phyloP scores from a whole-genome alignment of 2,113 vertebrate genomes.

The Sciurus niger region DNA sequence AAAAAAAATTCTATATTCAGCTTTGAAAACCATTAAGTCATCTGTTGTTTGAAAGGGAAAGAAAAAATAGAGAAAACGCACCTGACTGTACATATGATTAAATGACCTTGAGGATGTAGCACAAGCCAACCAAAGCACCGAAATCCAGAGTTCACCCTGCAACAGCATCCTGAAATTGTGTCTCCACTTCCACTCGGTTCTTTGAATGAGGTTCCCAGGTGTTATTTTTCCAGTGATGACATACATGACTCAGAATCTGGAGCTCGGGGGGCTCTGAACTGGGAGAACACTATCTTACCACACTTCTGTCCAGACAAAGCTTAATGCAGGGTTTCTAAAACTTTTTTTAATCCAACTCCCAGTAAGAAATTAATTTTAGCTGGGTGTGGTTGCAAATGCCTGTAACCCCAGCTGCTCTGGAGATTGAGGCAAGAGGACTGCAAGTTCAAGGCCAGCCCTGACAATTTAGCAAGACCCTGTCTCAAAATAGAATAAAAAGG shows the following conservation, averaged over 20 bases:
- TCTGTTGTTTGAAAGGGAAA: constrained; percentile 53
- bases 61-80: constrained; percentile 28
- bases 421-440: too few relatives aligned
- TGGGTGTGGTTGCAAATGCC: not conserved
- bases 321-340: not conserved
- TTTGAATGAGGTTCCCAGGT: constrained; percentile 70
- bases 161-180: constrained; percentile 79
- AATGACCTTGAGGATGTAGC: constrained; percentile 68
- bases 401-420: not conserved
- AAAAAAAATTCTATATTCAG: not conserved
- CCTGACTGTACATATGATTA: constrained; percentile 9
- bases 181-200: constrained; percentile 62
- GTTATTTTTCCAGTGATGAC: constrained; percentile 58
- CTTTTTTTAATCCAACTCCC: not conserved
- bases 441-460: not conserved
- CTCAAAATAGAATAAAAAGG: not conserved
- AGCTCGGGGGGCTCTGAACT: not conserved
- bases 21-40: constrained; percentile 66
- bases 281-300: not conserved
- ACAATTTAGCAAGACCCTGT: not conserved
- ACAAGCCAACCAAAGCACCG: constrained; percentile 69
- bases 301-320: not conserved
- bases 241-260: not conserved
- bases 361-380: not conserved
- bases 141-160: constrained; percentile 66